phyloP scores from a whole-genome alignment of 1,140 invertebrate species.

The Leptoteleia sp. region DNA sequence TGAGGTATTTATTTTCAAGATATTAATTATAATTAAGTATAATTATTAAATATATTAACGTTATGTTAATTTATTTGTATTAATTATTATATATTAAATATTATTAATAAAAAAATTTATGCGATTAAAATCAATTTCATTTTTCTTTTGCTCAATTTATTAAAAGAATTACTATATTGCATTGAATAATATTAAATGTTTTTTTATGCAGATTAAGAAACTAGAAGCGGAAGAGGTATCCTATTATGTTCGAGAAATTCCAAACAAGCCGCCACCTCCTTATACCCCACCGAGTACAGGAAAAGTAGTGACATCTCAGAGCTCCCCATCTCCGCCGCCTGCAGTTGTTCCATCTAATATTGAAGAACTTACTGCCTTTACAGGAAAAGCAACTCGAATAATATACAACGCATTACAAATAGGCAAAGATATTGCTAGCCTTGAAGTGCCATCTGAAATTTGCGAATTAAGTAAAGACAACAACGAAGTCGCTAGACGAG shows the following conservation, averaged over 20 bases:
- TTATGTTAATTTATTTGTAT: too few species aligned
- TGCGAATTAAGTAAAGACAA: slow-evolving; percentile 75
- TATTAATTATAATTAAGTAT: too few species aligned
- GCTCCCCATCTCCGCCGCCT: slow-evolving; percentile 70
- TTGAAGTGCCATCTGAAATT: slow-evolving; percentile 77
- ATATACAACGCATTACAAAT: slow-evolving; percentile 78
- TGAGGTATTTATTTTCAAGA: slow-evolving; percentile 78
- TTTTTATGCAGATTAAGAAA: slow-evolving; percentile 84
- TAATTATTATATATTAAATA: too few species aligned
- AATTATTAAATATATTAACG: too few species aligned
- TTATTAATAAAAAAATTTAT: too few species aligned
- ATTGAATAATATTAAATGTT: too few species aligned
- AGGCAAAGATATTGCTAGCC: slow-evolving; percentile 75
- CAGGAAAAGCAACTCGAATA: slow-evolving; percentile 77
- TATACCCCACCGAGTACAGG: slow-evolving; percentile 83
- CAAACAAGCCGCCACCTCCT: slow-evolving; percentile 88
- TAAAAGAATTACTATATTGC: too few species aligned
- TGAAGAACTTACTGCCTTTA: slow-evolving; percentile 80
- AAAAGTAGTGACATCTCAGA: slow-evolving; percentile 67
- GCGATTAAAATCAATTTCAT: too few species aligned
- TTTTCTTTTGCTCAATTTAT: too few species aligned
- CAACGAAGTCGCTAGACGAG: slow-evolving; percentile 74
- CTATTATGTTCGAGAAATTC: slow-evolving; percentile 84
- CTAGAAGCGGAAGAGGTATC: slow-evolving; percentile 83
- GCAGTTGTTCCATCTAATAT: slow-evolving; percentile 79